A percentile compares a stretch with the other conserved stretches of the same genome.
phyloP scores from a whole-genome alignment of 2,888 invertebrate species.

The Tetropium fuscum region DNA sequence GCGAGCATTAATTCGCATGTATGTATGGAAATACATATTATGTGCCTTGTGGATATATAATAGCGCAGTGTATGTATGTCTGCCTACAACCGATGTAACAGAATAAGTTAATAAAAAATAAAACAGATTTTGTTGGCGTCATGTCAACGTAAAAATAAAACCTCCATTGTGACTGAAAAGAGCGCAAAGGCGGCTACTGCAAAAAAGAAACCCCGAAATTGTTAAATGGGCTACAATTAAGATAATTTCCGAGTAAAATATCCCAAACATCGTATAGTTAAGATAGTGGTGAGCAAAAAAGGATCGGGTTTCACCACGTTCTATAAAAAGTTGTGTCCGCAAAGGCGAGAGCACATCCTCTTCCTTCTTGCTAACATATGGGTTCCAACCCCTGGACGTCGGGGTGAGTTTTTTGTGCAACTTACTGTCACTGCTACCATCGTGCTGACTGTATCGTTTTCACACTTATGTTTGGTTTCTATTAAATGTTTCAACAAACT shows the following conservation, averaged over 20 bases:
- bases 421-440: constrained; percentile 32
- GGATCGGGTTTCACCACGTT: constrained; percentile 48
- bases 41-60: too few relatives aligned
- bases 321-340: constrained; percentile 52
- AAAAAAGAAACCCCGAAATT: constrained; percentile 9
- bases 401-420: constrained; percentile 33
- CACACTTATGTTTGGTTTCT: constrained; percentile 44
- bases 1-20: too few relatives aligned
- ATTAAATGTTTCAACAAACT: constrained; percentile 44
- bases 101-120: too few relatives aligned
- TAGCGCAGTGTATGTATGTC: too few relatives aligned
- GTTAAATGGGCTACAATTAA: constrained; percentile 39
- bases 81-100: too few relatives aligned
- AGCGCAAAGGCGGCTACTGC: constrained; percentile 6
- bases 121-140: too few relatives aligned
- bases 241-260: constrained; percentile 45
- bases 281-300: constrained; percentile 31
- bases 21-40: too few relatives aligned
- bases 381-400: constrained; percentile 40
- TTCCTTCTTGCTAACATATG: constrained; percentile 51
- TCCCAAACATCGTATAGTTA: constrained; percentile 28
- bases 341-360: constrained; percentile 48
- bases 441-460: constrained; percentile 43
- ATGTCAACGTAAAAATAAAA: too few relatives aligned
- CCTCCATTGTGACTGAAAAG: not conserved